Evolutionary conservation across 2,888 invertebrate species (phyloP).

Genomic region (Leistus spinibarbis): DNA sequence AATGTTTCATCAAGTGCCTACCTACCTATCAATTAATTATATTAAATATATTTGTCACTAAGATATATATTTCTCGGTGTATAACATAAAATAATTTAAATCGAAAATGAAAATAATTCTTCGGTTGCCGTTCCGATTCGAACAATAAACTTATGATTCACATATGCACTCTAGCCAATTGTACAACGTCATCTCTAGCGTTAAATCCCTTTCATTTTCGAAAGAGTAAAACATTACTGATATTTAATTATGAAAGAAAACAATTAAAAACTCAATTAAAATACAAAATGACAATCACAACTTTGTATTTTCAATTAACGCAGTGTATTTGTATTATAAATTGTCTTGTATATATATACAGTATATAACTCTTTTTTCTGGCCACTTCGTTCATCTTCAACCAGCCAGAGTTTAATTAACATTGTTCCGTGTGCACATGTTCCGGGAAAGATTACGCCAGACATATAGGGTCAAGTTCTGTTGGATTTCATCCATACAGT

Average conservation of each 20-base stretch:
- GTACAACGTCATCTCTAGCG: no score
- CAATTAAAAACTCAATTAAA: slow-evolving; percentile 35
- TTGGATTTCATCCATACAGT: neutral
- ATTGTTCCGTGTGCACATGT: slow-evolving; percentile 30
- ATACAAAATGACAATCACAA: slow-evolving; percentile 27
- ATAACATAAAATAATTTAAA: no score
- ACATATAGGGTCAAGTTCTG: neutral
- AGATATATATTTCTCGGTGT: no score
- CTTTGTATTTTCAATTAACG: slow-evolving; percentile 36
- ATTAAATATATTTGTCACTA: no score
- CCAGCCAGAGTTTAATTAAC: slow-evolving; percentile 29
- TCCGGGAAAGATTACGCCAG: slow-evolving; percentile 16
- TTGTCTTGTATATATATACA: slow-evolving; percentile 37
- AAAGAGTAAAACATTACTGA: no score
- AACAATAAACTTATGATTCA: no score
- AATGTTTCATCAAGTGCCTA: no score
- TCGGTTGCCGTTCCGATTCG: no score
- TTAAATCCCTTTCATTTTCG: no score
- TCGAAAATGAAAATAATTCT: no score
- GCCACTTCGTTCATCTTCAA: slow-evolving; percentile 3
- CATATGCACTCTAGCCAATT: no score
- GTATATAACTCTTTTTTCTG: neutral
- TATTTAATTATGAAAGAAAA: slow-evolving; percentile 35
- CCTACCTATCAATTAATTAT: no score
- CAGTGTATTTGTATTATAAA: slow-evolving; percentile 34